Evolutionary conservation across 1,140 invertebrate genomes (phyloP).

Genomic region (Cryptotermes secundus): DNA sequence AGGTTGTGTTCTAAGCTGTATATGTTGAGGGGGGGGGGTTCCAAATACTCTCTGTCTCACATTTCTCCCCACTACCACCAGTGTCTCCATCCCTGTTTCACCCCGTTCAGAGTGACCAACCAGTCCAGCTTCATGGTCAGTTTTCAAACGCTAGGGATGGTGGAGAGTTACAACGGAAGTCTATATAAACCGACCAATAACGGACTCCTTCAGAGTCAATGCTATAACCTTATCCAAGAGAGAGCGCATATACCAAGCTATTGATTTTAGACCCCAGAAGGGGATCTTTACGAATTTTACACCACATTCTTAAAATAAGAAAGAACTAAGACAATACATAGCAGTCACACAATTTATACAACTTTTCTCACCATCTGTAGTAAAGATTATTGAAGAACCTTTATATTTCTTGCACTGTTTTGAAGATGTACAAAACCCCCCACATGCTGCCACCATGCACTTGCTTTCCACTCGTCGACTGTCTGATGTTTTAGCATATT

Average conservation of each 20-base stretch:
- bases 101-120: constrained; percentile 2
- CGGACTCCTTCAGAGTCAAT: neutral
- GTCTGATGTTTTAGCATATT: constrained; percentile 10
- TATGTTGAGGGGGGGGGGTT: neutral
- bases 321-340: neutral
- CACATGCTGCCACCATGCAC: neutral
- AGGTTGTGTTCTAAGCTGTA: neutral
- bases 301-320: neutral
- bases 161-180: neutral
- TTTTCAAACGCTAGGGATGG: neutral
- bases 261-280: neutral
- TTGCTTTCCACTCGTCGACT: constrained; percentile 13
- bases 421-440: neutral
- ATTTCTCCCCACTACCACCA: neutral
- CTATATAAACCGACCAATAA: neutral
- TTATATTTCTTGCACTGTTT: neutral
- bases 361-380: neutral
- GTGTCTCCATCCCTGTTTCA: neutral
- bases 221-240: neutral
- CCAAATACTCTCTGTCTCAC: neutral
- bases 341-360: neutral
- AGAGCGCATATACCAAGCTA: neutral
- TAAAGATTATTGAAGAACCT: neutral
- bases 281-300: neutral
- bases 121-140: neutral